A percentile compares a stretch with the other conserved stretches of the same genome.
Evolutionary conservation across 2,888 invertebrate genomes (phyloP).

Genomic region (Eristalinus aeneus): DNA sequence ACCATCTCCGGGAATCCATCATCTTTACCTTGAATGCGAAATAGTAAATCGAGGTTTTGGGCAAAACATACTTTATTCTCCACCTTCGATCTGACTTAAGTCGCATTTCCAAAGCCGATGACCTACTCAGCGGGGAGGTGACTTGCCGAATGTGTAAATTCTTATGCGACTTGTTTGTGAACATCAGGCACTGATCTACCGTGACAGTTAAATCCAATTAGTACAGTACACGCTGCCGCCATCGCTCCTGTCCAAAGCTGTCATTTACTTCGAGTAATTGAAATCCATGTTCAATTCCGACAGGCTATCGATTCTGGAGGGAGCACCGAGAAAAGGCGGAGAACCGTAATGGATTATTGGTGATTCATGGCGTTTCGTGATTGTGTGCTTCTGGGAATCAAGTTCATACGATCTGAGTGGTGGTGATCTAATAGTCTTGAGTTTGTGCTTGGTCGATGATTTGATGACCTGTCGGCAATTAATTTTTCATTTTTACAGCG

Average conservation of each 20-base stretch:
- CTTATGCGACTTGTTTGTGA: neutral
- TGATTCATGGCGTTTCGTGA: neutral
- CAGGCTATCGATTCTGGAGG: neutral
- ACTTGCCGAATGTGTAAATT: neutral
- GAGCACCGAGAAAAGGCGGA: neutral
- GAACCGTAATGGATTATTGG: neutral
- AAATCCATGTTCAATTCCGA: conserved; percentile 1
- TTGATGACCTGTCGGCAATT: neutral
- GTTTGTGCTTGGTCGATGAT: neutral
- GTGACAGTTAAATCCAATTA: conserved; percentile 12
- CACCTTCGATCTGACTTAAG: too few relatives aligned
- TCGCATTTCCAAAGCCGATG: conserved; percentile 10
- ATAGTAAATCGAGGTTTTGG: neutral
- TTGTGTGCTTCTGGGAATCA: neutral
- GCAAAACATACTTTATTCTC: neutral
- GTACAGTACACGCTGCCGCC: neutral
- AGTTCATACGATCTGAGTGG: neutral
- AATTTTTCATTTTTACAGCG: neutral
- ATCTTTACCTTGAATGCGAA: neutral
- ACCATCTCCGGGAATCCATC: neutral
- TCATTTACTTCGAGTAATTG: neutral
- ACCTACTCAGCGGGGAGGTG: conserved; percentile 3
- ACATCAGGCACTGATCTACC: neutral
- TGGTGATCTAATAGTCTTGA: neutral
- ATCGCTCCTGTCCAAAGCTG: neutral